Evolutionary conservation across 2,888 invertebrate genomes (phyloP).

Genomic region (Acleris sparsana): DNA sequence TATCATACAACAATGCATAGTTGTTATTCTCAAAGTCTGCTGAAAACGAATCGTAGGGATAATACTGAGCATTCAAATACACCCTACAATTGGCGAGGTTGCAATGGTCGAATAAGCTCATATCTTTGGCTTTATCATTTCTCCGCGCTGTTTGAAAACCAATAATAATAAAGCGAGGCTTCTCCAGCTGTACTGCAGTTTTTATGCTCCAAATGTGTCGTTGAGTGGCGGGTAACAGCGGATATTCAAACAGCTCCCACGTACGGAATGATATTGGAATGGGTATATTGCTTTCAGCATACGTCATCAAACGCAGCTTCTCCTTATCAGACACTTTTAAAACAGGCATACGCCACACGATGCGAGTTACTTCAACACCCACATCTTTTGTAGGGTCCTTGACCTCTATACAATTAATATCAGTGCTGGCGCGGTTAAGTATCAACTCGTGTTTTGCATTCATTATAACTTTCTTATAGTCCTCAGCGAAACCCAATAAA

Average conservation of each 20-base stretch:
- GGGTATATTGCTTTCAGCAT: slow-evolving; percentile 1
- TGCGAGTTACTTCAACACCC: neutral
- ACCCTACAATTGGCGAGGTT: slow-evolving; percentile 11
- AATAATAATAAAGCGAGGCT: slow-evolving; percentile 32
- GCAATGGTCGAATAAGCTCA: slow-evolving; percentile 34
- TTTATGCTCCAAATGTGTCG: slow-evolving; percentile 19
- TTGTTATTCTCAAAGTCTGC: slow-evolving; percentile 8
- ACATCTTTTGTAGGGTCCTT: neutral
- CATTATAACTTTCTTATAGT: slow-evolving; percentile 31
- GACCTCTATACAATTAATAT: slow-evolving; percentile 5
- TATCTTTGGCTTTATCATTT: slow-evolving; percentile 24
- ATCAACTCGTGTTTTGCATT: slow-evolving; percentile 36
- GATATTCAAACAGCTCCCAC: slow-evolving; percentile 25
- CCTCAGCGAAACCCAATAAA: slow-evolving; percentile 34
- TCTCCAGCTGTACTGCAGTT: slow-evolving; percentile 24
- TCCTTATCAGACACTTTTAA: slow-evolving; percentile 26
- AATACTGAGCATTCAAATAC: slow-evolving; percentile 19
- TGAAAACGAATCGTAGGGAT: slow-evolving; percentile 21
- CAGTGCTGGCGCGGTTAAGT: slow-evolving; percentile 14
- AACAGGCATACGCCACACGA: slow-evolving; percentile 24
- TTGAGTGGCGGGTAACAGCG: slow-evolving; percentile 6
- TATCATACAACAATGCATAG: slow-evolving; percentile 19
- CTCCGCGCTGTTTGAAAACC: slow-evolving; percentile 26
- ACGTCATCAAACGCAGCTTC: slow-evolving; percentile 20
- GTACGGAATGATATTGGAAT: slow-evolving; percentile 20